Conservation (phyloP, 2,797 vertebrate species). For the Manis pentadactyla region DNA sequence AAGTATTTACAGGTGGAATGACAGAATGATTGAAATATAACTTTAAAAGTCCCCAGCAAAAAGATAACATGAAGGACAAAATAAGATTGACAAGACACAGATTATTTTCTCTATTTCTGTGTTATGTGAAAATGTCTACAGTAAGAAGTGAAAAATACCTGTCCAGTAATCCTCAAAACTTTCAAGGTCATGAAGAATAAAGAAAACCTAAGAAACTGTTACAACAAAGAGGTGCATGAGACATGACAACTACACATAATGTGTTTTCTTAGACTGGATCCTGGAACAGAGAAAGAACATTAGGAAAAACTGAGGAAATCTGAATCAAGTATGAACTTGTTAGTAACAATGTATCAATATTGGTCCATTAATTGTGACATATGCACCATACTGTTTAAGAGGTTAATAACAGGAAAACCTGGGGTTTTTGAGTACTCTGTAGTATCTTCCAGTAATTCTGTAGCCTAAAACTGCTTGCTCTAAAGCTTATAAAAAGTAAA, state of each 20-base stretch:
- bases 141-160: conserved; percentile 17
- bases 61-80: not conserved
- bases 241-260: not conserved
- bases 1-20: not conserved
- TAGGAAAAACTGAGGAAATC: not conserved
- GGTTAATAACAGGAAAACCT: not conserved
- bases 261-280: not conserved
- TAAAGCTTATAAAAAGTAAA: not conserved
- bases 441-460: not conserved
- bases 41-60: not conserved
- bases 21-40: not conserved
- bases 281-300: not conserved
- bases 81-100: not conserved
- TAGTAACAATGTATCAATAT: not conserved
- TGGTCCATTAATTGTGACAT: not conserved
- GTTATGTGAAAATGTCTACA: not conserved
- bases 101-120: not conserved
- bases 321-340: not conserved
- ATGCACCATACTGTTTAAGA: not conserved
- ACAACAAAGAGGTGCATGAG: not conserved
- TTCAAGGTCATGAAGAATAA: not conserved
- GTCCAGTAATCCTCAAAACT: not conserved
- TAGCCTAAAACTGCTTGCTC: conserved; percentile 22
- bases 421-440: not conserved
- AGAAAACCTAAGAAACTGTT: not conserved